phyloP scores from a whole-genome alignment of 2,797 vertebrate genomes.

The Lophotriccus pileatus region DNA sequence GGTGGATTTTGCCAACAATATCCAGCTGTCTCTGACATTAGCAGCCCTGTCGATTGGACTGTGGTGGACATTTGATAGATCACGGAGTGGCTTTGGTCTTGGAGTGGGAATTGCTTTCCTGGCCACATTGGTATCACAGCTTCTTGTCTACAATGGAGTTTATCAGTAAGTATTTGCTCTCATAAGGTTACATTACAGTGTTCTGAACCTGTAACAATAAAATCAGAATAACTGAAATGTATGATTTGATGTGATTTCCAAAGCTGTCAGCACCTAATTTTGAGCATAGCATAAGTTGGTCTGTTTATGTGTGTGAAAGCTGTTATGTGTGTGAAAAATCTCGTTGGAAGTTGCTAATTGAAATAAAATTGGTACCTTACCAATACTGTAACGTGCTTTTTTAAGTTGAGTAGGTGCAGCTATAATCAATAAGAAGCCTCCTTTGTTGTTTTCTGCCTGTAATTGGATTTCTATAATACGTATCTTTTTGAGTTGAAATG shows the following conservation, averaged over 20 bases:
- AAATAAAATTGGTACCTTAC: not conserved
- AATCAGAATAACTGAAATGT: not conserved
- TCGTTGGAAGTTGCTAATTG: not conserved
- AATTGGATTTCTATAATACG: not conserved
- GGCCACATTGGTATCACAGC: constrained; percentile 89
- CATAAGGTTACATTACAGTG: not conserved
- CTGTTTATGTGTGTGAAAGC: not conserved
- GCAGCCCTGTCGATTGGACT: constrained; percentile 92
- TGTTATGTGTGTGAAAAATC: not conserved
- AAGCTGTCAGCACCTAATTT: not conserved
- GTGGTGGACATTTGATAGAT: constrained; percentile 97
- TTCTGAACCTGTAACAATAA: not conserved
- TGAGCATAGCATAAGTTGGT: not conserved
- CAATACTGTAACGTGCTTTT: not conserved
- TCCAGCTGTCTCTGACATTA: constrained; percentile 91
- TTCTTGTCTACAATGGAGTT: constrained; percentile 93
- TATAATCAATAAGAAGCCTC: not conserved
- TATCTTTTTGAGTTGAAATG: not conserved
- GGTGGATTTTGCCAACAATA: constrained; percentile 96
- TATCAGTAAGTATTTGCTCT: constrained; percentile 86
- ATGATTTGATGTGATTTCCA: not conserved
- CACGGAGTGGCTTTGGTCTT: constrained; percentile 90
- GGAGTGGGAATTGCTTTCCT: constrained; percentile 89
- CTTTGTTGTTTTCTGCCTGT: not conserved
- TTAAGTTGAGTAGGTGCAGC: not conserved